Base-by-base conservation (phyloP, 2,888 invertebrate genomes). In the Bellardia bayeri region DNA sequence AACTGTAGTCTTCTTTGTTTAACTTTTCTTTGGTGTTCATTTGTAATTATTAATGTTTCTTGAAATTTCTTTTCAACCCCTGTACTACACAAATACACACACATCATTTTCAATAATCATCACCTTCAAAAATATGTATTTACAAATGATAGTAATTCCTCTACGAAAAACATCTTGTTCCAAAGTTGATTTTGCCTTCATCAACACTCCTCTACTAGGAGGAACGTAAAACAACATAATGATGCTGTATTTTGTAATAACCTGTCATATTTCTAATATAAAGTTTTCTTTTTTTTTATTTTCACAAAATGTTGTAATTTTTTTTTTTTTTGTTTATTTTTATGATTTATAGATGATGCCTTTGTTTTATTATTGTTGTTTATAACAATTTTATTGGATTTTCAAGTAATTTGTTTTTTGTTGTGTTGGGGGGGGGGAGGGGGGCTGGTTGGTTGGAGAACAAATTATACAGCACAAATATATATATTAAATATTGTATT, bases 281-380 rank as follows among this genome's bases (percentile, higher is more conserved):
- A 61, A 61, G 7, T 61, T 37, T 61, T 61, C 7, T 9, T 56
- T 56, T 33, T 61, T 58, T 33, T 58, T 13, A 3, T 45, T 45
- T 1, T 11, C 1, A 33, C 14, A 33, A 37, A 37, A 14, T 56
- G 33, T 61, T 37, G 2, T 5, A 61, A 61, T 37, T 37, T 33
- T 78, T 66, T 51, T 66, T 33, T 14, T 78, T 66, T 78, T 78
- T 56, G 40, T 66, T 42, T 56, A 7, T 61, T 78, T 66, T 68
- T 66, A 78, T 78, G 78, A 78, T 78, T 78, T 78, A 51, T 78
- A 71, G 49, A 33, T 49, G 49, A 33, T 49, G 3, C 33, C 33
- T 9, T 30, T 45, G 45, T 42, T 66, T 66, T 11, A n/a, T 6
- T 45, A 37, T 51, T 23, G 58, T 9, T 37, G 54, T 71, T 56